These are phyloP conservation scores for Cervus canadensis DNA, from an alignment of 2,113 vertebrate genomes.

Conservation along the genomic window DNA sequence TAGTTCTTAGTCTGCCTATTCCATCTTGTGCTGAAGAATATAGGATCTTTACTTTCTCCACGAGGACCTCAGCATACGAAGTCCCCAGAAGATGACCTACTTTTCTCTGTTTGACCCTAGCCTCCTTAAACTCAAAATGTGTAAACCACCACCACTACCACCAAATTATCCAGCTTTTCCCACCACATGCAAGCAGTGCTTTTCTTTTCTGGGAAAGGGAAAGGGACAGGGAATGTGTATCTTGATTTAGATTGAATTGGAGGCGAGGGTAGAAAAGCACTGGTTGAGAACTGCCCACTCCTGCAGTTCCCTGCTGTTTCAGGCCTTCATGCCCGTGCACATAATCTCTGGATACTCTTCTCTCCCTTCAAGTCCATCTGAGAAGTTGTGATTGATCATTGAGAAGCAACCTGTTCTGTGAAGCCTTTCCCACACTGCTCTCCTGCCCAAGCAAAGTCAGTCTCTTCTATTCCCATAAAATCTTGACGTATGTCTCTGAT, in stretches of 20 bases:
- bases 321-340: not conserved
- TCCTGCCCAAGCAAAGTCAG: not conserved
- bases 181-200: not conserved
- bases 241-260: not conserved
- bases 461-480: not conserved
- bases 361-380: not conserved
- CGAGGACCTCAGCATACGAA: not conserved
- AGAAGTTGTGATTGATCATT: not conserved
- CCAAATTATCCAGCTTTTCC: not conserved
- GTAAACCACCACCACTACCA: not conserved
- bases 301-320: not conserved
- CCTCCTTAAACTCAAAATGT: not conserved
- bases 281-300: not conserved
- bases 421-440: not conserved
- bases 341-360: not conserved
- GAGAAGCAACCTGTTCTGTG: not conserved
- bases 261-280: not conserved
- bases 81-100: not conserved
- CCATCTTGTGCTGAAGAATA: not conserved
- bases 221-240: too few relatives aligned
- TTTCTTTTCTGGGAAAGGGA: not conserved
- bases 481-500: not conserved
- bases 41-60: not conserved
- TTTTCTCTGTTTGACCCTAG: not conserved
- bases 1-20: not conserved